Percentiles rank a stretch among this genome's conserved stretches.
Conservation (phyloP, 2,888 invertebrate species). For the Euplexia lucipara region DNA sequence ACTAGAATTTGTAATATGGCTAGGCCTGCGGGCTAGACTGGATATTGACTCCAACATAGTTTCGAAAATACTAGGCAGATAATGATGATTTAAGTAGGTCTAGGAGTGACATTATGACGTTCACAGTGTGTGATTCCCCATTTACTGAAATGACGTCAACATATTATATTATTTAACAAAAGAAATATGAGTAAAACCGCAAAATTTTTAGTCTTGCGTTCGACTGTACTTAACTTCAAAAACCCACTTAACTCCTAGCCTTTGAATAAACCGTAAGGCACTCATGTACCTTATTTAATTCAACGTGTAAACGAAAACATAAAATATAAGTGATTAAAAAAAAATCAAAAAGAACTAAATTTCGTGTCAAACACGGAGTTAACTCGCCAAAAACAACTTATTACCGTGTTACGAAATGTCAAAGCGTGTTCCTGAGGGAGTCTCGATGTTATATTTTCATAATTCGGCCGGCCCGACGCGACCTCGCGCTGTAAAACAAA, state of each 20-base stretch:
- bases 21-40: too few species aligned
- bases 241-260: slow-evolving; percentile 22
- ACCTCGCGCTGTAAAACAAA: slow-evolving; percentile 79
- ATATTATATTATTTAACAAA: slow-evolving; percentile 5
- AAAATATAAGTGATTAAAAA: slow-evolving; percentile 49
- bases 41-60: too few species aligned
- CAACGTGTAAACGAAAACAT: slow-evolving; percentile 35
- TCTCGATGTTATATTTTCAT: slow-evolving; percentile 71
- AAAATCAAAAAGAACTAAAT: slow-evolving; percentile 52
- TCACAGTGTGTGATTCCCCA: background rate
- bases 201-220: background rate
- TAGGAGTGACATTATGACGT: too few species aligned
- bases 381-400: slow-evolving; percentile 64
- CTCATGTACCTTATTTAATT: slow-evolving; percentile 31
- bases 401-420: slow-evolving; percentile 65
- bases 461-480: slow-evolving; percentile 67
- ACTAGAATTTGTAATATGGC: too few species aligned
- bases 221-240: slow-evolving; percentile 16
- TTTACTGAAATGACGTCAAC: background rate
- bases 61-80: too few species aligned
- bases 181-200: slow-evolving; percentile 4
- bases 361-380: slow-evolving; percentile 52
- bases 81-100: too few species aligned
- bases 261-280: slow-evolving; percentile 16
- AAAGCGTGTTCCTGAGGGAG: slow-evolving; percentile 65